Base-by-base conservation (phyloP, 2,113 vertebrate genomes). In the Bos javanicus region DNA sequence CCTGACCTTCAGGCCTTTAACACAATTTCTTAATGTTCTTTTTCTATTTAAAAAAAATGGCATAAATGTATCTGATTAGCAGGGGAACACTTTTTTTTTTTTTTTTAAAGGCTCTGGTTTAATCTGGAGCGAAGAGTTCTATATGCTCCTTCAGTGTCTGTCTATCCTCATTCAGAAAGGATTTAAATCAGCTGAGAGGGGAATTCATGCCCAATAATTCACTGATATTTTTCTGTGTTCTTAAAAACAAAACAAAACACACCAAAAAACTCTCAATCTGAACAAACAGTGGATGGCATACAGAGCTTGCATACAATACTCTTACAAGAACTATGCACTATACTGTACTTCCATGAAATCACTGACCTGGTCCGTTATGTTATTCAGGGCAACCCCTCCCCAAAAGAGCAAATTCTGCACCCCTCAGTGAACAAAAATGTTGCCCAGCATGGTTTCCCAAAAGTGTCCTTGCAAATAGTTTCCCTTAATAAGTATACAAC, bases 401-500 rank as follows among this genome's bases (percentile, higher is more conserved):
- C 96, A 91, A 98, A 99, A 97, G 97, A 98, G 98, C 97, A 98
- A 98, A 98, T 98, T 98, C 97, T 98, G 97, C 97, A 98, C 97
- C 99, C 98, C 99, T 99, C 99, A 98, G 98, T 98, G 98, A 98
- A 98, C 98, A 98, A 98, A 99, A 99, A 98, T 88, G 98, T 99
- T 99, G 98, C 98, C 99, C 83, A 60, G 62, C 36, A 74, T 86
- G 86, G 91, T 91, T 97, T 95, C 93, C 93, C 98, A 98, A 99
- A 98, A 99, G 99, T 98, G 98, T 98, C 97, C 98, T 98, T 98
- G 98, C 98, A 99, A 99, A 99, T 96, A 99, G 98, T 98, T 99
- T 98, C 98, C 98, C 98, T 99, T 99, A 98, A 97, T 98, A 99
- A 98, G 98, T 98, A 99, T 99, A 98, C 98, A 99, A 99, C 99